phyloP scores from a whole-genome alignment of 2,113 vertebrate species.

The Tichodroma muraria region DNA sequence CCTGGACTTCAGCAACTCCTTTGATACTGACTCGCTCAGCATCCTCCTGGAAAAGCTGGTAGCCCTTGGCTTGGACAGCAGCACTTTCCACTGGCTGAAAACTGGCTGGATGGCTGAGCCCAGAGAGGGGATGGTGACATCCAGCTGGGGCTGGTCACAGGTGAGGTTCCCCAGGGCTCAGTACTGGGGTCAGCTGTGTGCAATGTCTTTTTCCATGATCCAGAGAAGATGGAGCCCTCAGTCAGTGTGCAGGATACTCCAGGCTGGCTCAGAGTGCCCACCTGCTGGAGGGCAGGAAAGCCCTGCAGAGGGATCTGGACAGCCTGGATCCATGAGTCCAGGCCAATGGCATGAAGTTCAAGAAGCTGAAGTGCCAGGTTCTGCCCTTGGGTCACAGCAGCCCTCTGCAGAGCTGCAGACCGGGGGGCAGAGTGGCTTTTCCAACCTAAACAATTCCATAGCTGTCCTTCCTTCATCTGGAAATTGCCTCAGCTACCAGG shows the following conservation, averaged over 20 bases:
- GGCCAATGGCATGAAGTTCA: background rate
- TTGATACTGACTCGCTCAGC: background rate
- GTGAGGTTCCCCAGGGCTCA: background rate
- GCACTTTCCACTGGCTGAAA: background rate
- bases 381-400: background rate
- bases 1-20: background rate
- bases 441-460: background rate
- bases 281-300: background rate
- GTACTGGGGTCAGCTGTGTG: fast-evolving
- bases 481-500: background rate
- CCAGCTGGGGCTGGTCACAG: background rate
- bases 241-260: background rate
- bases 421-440: background rate
- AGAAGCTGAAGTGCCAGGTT: background rate
- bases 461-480: background rate
- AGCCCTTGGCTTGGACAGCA: background rate
- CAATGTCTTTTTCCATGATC: background rate
- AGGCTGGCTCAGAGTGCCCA: no score
- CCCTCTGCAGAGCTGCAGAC: background rate
- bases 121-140: background rate
- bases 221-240: background rate
- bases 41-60: background rate
- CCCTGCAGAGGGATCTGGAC: background rate
- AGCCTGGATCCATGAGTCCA: background rate
- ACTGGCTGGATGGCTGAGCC: background rate